These are phyloP conservation scores for Drosophila histrio DNA, from an alignment of 2,888 invertebrate species.

Conservation along the genomic window DNA sequence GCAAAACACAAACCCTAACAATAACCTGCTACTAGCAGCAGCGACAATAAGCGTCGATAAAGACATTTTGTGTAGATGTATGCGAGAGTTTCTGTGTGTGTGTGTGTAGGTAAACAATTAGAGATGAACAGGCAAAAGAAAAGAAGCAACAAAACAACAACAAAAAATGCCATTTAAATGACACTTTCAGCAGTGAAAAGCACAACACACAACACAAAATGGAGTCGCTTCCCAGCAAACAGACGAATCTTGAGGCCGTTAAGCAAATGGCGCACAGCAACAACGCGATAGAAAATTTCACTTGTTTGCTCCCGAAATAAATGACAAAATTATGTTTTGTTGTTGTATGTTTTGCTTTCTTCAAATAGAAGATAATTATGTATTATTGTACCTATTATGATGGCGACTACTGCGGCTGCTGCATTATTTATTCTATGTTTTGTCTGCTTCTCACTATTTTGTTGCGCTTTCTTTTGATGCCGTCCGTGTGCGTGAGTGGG, in stretches of 20 bases:
- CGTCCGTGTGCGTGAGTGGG: constrained; percentile 21
- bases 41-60: constrained; percentile 10
- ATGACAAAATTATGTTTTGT: constrained; percentile 42
- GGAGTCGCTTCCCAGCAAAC: constrained; percentile 49
- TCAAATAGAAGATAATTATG: constrained; percentile 45
- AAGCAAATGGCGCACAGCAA: constrained; percentile 15
- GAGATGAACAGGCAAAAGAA: constrained; percentile 39
- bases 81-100: constrained; percentile 14
- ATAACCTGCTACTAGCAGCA: constrained; percentile 21
- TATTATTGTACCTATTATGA: constrained; percentile 26
- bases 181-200: constrained; percentile 72
- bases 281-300: constrained; percentile 34
- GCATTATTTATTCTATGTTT: constrained; percentile 21
- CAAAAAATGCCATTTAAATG: constrained; percentile 54
- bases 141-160: constrained; percentile 41
- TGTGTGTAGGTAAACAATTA: constrained; percentile 65
- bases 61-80: not conserved
- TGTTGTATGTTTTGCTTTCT: constrained; percentile 52
- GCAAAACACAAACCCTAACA: constrained; percentile 24
- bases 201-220: constrained; percentile 51
- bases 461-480: constrained; percentile 44
- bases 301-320: constrained; percentile 42
- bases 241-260: constrained; percentile 37
- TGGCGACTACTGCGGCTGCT: constrained; percentile 6
- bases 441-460: constrained; percentile 14